phyloP scores from a whole-genome alignment of 2,797 vertebrate genomes.

The Gallinago nigripennis region DNA sequence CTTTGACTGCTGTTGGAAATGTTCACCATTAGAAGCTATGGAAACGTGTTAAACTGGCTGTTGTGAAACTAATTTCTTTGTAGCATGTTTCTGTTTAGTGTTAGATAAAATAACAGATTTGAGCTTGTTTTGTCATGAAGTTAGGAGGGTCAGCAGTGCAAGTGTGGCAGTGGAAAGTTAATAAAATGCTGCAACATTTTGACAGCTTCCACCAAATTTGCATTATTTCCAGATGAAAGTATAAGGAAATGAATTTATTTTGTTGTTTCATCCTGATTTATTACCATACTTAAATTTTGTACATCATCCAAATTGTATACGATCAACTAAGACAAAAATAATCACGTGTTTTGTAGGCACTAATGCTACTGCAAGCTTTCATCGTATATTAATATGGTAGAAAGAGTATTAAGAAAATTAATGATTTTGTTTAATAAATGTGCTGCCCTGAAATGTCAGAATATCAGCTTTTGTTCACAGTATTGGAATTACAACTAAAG shows the following conservation, averaged over 20 bases:
- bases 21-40: background rate
- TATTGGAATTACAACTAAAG: background rate
- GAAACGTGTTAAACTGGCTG: background rate
- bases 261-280: background rate
- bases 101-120: background rate
- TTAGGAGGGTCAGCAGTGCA: background rate
- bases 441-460: background rate
- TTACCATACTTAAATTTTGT: background rate
- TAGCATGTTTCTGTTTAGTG: background rate
- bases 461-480: constrained; percentile 2
- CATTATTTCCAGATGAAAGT: background rate
- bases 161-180: background rate
- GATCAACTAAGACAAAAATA: background rate
- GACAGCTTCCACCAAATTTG: background rate
- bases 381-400: background rate
- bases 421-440: background rate
- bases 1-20: background rate
- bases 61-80: background rate
- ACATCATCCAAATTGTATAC: background rate
- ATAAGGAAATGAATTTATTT: background rate
- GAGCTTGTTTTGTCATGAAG: background rate
- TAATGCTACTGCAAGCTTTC: background rate
- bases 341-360: fast-evolving
- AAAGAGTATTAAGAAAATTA: background rate
- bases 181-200: background rate